Evolutionary conservation across 2,113 vertebrate genomes (phyloP).

Genomic region (Rhabdomys dilectus): DNA sequence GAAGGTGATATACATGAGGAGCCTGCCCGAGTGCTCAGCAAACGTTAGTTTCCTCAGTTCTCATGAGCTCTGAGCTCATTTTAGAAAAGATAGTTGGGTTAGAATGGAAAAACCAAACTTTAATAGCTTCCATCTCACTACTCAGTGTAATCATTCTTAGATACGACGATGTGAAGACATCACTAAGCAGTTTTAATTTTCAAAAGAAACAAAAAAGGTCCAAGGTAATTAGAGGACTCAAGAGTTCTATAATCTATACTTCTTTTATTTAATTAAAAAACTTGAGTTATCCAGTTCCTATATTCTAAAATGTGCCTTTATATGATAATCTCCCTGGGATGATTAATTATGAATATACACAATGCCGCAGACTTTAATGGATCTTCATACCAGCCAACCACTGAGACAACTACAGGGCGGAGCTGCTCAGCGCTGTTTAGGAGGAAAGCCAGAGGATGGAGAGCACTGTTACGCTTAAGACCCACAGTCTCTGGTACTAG

Average conservation of each 20-base stretch:
- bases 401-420: not conserved
- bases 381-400: not conserved
- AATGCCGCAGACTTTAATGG: not conserved
- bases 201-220: slow-evolving; percentile 27
- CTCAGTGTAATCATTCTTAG: slow-evolving; percentile 1
- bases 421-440: not conserved
- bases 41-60: not conserved
- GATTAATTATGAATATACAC: not conserved
- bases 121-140: slow-evolving; percentile 10
- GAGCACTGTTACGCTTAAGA: not conserved
- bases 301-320: not conserved
- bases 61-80: not conserved
- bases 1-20: accelerated
- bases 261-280: slow-evolving; percentile 33
- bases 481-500: not conserved
- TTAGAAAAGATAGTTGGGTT: slow-evolving; percentile 23
- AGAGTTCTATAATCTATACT: not conserved
- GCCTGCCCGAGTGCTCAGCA: too few relatives aligned
- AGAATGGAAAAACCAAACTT: slow-evolving; percentile 6
- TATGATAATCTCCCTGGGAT: not conserved
- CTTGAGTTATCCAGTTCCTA: not conserved
- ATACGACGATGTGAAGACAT: not conserved
- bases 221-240: not conserved
- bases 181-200: not conserved
- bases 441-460: not conserved